Conservation (phyloP, 23 tunicate species). For the Botrylloides violaceus region DNA sequence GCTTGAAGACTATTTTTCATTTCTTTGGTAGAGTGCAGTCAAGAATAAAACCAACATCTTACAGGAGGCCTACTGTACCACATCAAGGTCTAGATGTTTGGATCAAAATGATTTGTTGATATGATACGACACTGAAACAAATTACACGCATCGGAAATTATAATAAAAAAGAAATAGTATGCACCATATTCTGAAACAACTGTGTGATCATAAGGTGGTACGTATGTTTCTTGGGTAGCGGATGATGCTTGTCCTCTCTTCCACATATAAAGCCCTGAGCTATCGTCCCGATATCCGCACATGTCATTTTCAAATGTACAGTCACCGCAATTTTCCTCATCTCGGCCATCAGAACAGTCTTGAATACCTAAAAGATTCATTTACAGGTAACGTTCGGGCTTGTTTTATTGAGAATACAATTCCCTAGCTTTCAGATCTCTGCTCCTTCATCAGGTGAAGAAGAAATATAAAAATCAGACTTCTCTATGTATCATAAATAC, state of each 20-base stretch:
- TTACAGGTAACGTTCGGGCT: no score
- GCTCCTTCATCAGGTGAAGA: no score
- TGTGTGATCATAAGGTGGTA: constrained; percentile 65
- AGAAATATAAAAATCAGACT: no score
- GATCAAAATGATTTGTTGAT: no score
- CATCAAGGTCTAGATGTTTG: no score
- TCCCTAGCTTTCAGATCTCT: no score
- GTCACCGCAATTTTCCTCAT: constrained; percentile 70
- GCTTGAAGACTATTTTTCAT: no score
- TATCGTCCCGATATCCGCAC: constrained; percentile 71
- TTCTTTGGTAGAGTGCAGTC: no score
- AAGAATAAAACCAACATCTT: no score
- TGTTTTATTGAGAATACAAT: no score
- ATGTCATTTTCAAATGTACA: constrained; percentile 63
- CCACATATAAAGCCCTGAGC: constrained; percentile 77
- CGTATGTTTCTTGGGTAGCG: constrained; percentile 13
- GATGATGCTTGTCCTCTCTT: constrained; percentile 39
- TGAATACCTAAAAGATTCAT: constrained; percentile 20
- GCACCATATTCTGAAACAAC: not conserved
- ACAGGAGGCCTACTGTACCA: no score
- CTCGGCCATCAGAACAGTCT: constrained; percentile 65
- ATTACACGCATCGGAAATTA: not conserved
- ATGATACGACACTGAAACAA: not conserved
- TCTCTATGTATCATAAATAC: no score
- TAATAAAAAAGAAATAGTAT: not conserved